Conservation (phyloP, 1,140 invertebrate species). For the Cydia splendana region DNA sequence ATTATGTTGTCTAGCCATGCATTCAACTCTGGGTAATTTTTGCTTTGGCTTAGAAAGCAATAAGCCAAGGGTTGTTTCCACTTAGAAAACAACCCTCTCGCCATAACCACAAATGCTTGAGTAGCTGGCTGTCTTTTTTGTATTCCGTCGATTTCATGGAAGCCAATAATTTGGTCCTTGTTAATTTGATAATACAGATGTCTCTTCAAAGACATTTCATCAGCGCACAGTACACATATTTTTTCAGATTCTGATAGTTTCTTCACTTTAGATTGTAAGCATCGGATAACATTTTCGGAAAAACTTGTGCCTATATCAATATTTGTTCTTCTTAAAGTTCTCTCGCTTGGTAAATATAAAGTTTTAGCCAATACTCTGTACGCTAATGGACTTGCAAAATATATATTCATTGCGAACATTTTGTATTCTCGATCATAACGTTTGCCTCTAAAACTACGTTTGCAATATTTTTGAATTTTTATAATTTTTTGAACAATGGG, state of each 20-base stretch:
- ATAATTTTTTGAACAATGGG: not conserved
- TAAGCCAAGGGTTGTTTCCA: not conserved
- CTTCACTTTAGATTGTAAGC: too few relatives aligned
- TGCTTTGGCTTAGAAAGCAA: too few relatives aligned
- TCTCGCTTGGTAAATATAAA: too few relatives aligned
- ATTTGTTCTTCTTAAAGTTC: too few relatives aligned
- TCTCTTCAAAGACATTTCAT: not conserved
- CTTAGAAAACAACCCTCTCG: not conserved
- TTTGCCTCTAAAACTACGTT: not conserved
- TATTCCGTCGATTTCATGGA: not conserved
- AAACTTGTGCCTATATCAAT: too few relatives aligned
- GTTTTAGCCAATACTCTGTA: too few relatives aligned
- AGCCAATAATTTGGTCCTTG: constrained; percentile 6
- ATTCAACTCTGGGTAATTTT: too few relatives aligned
- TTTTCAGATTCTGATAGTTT: too few relatives aligned
- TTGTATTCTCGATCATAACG: constrained; percentile 15
- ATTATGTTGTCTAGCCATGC: too few relatives aligned
- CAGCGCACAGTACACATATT: too few relatives aligned
- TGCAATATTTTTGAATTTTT: not conserved
- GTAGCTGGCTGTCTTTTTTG: not conserved
- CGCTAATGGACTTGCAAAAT: not conserved
- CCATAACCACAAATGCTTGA: not conserved
- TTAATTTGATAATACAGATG: constrained; percentile 12
- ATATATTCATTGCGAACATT: constrained; percentile 21
- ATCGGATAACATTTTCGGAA: too few relatives aligned